phyloP scores from a whole-genome alignment of 2,797 vertebrate species.

The Myoxocephalus aenaeus region DNA sequence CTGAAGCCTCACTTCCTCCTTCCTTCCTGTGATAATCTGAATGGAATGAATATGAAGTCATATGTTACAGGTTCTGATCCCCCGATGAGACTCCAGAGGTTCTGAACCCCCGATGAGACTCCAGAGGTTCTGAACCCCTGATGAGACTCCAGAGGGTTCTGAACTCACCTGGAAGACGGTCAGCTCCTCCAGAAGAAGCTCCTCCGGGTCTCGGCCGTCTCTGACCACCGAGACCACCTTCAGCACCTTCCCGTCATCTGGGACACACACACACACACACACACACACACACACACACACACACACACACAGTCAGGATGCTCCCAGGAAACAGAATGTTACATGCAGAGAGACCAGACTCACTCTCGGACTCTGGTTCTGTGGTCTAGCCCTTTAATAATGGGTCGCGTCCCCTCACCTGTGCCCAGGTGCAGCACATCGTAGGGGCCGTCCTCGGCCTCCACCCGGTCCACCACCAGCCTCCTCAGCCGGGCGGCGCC shows the following conservation, averaged over 20 bases:
- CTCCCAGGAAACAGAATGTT: constrained; percentile 40
- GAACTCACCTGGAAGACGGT: constrained; percentile 81
- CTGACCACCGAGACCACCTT: constrained; percentile 80
- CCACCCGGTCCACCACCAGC: constrained; percentile 88
- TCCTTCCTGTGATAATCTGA: constrained; percentile 10
- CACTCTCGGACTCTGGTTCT: too few species aligned
- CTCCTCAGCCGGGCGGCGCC: constrained; percentile 78
- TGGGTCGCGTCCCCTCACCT: constrained; percentile 71
- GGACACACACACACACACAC: not conserved
- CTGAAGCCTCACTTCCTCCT: not conserved
- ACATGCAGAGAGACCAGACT: too few species aligned
- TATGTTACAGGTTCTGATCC: too few species aligned
- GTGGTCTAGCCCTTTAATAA: too few species aligned
- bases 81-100: too few species aligned
- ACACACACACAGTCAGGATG: not conserved
- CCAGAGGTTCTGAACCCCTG: too few species aligned
- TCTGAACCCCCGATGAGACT: too few species aligned
- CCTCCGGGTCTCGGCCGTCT: constrained; percentile 69
- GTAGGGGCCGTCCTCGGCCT: constrained; percentile 80
- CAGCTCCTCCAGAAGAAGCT: constrained; percentile 86
- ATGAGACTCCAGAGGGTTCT: too few species aligned
- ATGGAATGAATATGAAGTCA: too few species aligned
- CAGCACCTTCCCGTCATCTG: constrained; percentile 86
- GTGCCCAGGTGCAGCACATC: constrained; percentile 89
- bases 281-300: not conserved